Percentiles rank a stretch among this genome's conserved stretches.
These are phyloP conservation scores for Rhipidura dahli DNA, from an alignment of 2,113 vertebrate genomes.

Conservation along the genomic window DNA sequence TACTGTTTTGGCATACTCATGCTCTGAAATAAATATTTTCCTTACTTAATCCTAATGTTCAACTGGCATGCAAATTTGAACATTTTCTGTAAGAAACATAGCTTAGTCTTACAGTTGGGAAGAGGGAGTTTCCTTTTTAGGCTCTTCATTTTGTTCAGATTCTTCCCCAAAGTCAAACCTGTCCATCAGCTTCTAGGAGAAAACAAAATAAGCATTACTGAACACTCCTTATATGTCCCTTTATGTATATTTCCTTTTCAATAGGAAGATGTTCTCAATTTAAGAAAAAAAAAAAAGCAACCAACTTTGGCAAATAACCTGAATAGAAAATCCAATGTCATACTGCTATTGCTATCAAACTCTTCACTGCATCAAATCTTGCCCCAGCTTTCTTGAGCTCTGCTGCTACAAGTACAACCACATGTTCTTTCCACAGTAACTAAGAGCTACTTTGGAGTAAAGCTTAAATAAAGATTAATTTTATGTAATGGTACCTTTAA, in stretches of 20 bases:
- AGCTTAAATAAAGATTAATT: not conserved
- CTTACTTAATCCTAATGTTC: not conserved
- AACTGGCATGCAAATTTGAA: not conserved
- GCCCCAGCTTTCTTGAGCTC: not conserved
- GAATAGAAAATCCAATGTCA: not conserved
- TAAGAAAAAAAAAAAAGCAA: not conserved
- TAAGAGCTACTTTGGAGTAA: not conserved
- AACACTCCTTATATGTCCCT: not conserved
- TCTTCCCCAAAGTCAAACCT: conserved; percentile 96
- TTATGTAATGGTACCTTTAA: not conserved
- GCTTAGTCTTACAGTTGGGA: conserved; percentile 86
- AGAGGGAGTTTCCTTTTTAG: conserved; percentile 88
- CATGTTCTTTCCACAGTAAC: not conserved
- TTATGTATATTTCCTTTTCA: not conserved
- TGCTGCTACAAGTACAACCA: not conserved
- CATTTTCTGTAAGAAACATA: not conserved
- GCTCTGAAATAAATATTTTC: not conserved
- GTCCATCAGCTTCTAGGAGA: conserved; percentile 90
- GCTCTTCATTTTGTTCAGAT: conserved; percentile 86
- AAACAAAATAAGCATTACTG: not conserved
- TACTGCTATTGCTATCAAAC: not conserved
- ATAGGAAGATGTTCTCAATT: not conserved
- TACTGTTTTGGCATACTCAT: not conserved
- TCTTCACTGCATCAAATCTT: not conserved
- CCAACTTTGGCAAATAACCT: not conserved